phyloP scores from a whole-genome alignment of 2,888 invertebrate species.

The Xanthorhoe spadicearia region DNA sequence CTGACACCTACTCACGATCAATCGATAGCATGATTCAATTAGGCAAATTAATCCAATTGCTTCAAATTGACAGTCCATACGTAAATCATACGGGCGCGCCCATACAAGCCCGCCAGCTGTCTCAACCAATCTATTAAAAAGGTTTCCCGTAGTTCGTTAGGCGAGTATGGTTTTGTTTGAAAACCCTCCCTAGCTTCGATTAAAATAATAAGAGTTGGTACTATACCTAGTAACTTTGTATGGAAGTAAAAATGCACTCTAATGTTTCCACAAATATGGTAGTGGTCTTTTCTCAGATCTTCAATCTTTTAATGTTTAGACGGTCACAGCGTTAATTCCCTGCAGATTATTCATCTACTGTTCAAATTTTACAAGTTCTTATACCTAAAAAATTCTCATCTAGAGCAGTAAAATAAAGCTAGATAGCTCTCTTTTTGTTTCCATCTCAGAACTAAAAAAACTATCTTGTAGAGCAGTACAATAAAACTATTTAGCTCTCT shows the following conservation, averaged over 20 bases:
- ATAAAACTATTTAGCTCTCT: constrained; percentile 3
- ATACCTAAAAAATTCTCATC: too few relatives aligned
- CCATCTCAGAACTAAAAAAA: neutral
- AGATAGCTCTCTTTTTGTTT: too few relatives aligned
- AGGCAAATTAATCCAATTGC: constrained; percentile 70
- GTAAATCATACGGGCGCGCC: constrained; percentile 75
- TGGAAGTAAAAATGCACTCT: too few relatives aligned
- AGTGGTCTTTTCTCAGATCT: too few relatives aligned
- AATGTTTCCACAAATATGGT: too few relatives aligned
- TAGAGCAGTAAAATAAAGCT: too few relatives aligned
- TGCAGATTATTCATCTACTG: too few relatives aligned
- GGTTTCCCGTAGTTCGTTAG: constrained; percentile 70
- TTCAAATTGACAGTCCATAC: constrained; percentile 58
- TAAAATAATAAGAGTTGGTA: constrained; percentile 36
- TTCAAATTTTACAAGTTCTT: too few relatives aligned
- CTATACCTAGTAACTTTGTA: neutral
- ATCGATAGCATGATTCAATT: constrained; percentile 56
- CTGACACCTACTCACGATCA: constrained; percentile 33
- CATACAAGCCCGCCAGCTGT: constrained; percentile 78
- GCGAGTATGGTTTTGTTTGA: constrained; percentile 37
- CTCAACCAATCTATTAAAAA: constrained; percentile 80
- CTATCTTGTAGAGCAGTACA: neutral
- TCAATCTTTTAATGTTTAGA: too few relatives aligned
- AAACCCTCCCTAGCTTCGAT: constrained; percentile 31
- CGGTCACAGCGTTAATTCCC: neutral